Conservation (phyloP, 2,888 invertebrate species). For the Eurois occulta region DNA sequence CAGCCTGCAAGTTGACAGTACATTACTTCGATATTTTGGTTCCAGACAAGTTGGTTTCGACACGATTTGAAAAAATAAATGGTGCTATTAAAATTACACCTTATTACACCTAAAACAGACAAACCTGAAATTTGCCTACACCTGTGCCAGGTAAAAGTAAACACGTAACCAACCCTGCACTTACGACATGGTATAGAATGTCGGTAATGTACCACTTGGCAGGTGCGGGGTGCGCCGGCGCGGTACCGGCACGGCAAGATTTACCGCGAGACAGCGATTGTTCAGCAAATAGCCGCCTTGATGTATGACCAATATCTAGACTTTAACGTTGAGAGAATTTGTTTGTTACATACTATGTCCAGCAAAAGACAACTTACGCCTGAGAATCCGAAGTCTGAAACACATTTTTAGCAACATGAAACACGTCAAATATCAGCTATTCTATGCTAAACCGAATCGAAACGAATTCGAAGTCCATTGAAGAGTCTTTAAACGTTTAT, state of each 20-base stretch:
- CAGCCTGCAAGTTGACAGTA: not conserved
- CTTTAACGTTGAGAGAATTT: not conserved
- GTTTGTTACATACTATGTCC: not conserved
- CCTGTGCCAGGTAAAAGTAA: not conserved
- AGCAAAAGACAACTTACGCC: not conserved
- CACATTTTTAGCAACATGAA: not conserved
- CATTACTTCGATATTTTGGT: not conserved
- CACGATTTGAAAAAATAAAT: not conserved
- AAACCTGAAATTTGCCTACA: not conserved
- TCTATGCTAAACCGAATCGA: not conserved
- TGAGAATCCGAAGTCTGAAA: not conserved
- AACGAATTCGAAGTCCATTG: no score
- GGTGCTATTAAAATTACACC: not conserved
- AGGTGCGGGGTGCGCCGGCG: slow-evolving; percentile 37
- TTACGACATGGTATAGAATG: slow-evolving; percentile 21
- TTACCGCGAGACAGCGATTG: slow-evolving; percentile 34
- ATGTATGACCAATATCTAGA: slow-evolving; percentile 37
- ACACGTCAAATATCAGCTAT: not conserved
- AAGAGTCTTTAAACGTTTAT: not conserved
- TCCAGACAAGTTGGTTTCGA: not conserved
- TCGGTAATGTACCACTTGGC: slow-evolving; percentile 30
- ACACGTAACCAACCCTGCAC: slow-evolving; percentile 31
- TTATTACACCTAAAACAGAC: not conserved
- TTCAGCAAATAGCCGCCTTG: slow-evolving; percentile 15
- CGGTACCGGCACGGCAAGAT: slow-evolving; percentile 10